Evolutionary conservation across 2,888 invertebrate genomes (phyloP).

Genomic region (Rosalia funebris): DNA sequence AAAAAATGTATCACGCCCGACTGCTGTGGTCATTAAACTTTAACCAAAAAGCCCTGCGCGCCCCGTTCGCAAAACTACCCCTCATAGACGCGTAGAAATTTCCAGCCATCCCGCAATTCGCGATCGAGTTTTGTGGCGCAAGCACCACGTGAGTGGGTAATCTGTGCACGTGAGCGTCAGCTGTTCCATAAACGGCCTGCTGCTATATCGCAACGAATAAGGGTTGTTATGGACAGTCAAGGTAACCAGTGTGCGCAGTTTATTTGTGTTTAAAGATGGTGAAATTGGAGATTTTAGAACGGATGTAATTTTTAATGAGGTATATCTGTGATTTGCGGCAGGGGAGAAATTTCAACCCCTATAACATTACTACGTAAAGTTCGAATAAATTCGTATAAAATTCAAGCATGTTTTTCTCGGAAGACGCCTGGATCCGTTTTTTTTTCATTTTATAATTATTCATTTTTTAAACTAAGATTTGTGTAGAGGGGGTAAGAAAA

Average conservation of each 20-base stretch:
- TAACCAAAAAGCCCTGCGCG: background rate
- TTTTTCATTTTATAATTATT: no score
- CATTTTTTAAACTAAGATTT: no score
- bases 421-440: no score
- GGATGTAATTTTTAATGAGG: conserved; percentile 16
- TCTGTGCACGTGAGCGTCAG: background rate
- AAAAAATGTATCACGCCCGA: no score
- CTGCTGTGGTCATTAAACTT: background rate
- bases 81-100: background rate
- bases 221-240: background rate
- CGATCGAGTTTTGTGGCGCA: background rate
- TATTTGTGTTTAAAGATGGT: background rate
- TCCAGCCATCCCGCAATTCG: background rate
- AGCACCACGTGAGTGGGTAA: background rate
- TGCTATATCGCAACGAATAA: background rate
- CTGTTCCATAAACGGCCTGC: background rate
- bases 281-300: conserved; percentile 8
- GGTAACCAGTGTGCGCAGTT: background rate
- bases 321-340: no score
- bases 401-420: no score
- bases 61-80: background rate
- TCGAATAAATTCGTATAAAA: no score
- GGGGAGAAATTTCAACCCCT: no score
- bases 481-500: no score
- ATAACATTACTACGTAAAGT: no score